Base-by-base conservation (phyloP, 2,113 vertebrate species). In the Perca flavescens region DNA sequence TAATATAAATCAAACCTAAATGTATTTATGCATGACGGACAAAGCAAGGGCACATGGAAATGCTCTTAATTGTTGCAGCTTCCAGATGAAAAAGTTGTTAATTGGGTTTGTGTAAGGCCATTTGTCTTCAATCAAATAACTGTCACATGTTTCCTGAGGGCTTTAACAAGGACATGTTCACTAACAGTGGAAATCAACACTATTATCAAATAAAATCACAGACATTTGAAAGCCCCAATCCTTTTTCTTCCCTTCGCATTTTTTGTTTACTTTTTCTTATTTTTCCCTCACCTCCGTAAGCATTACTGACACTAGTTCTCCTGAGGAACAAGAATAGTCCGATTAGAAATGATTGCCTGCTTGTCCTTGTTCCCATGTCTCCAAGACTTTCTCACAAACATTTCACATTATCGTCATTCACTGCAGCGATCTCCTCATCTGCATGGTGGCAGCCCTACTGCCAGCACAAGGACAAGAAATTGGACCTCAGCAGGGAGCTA, bases 401-500 rank as follows among this genome's bases (percentile, higher is more conserved):
- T 84, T 86, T 90, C 57, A 71, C 85, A 89, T 93, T 86, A 90
- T 87, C 73, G 61, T 74, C 88, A 66, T 86, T 68, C 92, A 86
- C 78, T 71, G 89, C 74, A 34, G 89, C 53, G 79, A 92, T 91
- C 88, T 87, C 87, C 91, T 90, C 93, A 93, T 95, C 93, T 95
- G 88, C 93, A 94, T 93, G 90, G 92, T 82, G 84, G 88, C 87
- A 86, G 80, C 74, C 83, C 75, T 58, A 76, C 88, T 76, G 52
- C 84, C 66, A 75, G 81, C 82, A 88, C 87, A 82, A 87, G 84
- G 86, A 88, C 83, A 80, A 88, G 89, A 94, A 94, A 94, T 93
- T 89, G 93, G 90, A 94, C 90, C 86, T 91, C 92, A 84, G 93
- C 86, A 78, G 92, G 91, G 91, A 86, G 91, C 86, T 95, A 94